Evolutionary conservation across 1,140 invertebrate genomes (phyloP).

Genomic region (Leptopilina clavipes): DNA sequence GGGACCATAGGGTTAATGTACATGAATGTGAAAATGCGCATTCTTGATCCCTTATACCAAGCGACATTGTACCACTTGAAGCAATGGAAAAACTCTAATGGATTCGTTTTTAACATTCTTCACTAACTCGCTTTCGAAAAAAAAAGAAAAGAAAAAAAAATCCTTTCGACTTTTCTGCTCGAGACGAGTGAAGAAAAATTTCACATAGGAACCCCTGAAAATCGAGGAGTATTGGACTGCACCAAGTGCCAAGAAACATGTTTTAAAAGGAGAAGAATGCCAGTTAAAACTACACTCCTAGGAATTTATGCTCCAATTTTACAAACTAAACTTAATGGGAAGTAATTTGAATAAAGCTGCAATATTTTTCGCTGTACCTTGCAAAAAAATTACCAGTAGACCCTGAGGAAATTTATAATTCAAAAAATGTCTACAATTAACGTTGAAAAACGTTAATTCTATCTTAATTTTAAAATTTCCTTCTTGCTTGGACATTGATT

Average conservation of each 20-base stretch:
- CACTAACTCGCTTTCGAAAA: constrained; percentile 11
- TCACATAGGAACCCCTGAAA: too few species aligned
- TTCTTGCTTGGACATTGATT: too few species aligned
- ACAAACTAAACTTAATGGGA: neutral
- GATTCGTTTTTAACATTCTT: constrained; percentile 48
- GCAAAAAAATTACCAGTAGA: too few species aligned
- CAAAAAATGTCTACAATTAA: too few species aligned
- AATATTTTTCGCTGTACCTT: neutral
- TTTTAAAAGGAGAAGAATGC: neutral
- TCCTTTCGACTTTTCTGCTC: neutral
- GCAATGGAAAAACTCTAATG: constrained; percentile 47
- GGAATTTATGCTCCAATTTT: neutral
- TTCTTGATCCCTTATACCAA: constrained; percentile 10
- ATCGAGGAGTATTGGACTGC: neutral
- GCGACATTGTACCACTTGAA: constrained; percentile 33
- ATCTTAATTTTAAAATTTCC: too few species aligned
- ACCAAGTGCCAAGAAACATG: neutral
- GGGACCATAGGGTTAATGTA: constrained; percentile 34
- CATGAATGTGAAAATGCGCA: constrained; percentile 28
- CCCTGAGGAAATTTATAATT: too few species aligned
- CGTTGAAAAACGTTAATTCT: too few species aligned
- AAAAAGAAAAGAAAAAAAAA: neutral
- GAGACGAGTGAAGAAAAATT: constrained; percentile 22
- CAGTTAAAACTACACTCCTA: constrained; percentile 2
- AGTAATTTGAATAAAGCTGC: neutral